These are phyloP conservation scores for Daboia siamensis DNA, from an alignment of 2,113 vertebrate species.

Conservation along the genomic window DNA sequence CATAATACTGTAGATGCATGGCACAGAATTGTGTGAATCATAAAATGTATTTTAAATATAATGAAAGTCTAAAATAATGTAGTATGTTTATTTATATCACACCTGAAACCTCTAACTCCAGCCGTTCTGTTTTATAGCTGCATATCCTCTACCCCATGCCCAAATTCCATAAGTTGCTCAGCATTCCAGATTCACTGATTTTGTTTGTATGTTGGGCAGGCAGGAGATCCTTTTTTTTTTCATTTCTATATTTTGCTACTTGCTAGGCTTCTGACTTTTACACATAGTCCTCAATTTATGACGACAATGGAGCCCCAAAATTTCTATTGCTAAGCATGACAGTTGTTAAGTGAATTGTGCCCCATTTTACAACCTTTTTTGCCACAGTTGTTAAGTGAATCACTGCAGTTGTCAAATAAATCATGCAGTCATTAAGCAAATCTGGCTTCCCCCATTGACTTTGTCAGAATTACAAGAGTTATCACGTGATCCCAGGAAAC, in stretches of 20 bases:
- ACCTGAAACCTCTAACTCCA: background rate
- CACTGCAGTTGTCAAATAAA: background rate
- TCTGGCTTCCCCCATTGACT: background rate
- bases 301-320: background rate
- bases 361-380: background rate
- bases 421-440: background rate
- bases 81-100: background rate
- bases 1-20: background rate
- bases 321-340: background rate
- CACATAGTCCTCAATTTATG: background rate
- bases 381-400: background rate
- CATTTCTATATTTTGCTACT: background rate
- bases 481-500: background rate
- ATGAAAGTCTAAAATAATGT: background rate
- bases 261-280: background rate
- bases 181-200: background rate
- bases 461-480: background rate
- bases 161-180: background rate
- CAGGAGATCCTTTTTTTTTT: background rate
- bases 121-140: background rate
- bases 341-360: background rate
- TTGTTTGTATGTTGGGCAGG: background rate
- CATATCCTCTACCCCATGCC: no score
- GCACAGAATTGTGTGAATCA: background rate
- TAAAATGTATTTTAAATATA: background rate